phyloP scores from a whole-genome alignment of 2,888 invertebrate species.

The Drosophila nr. medialis region DNA sequence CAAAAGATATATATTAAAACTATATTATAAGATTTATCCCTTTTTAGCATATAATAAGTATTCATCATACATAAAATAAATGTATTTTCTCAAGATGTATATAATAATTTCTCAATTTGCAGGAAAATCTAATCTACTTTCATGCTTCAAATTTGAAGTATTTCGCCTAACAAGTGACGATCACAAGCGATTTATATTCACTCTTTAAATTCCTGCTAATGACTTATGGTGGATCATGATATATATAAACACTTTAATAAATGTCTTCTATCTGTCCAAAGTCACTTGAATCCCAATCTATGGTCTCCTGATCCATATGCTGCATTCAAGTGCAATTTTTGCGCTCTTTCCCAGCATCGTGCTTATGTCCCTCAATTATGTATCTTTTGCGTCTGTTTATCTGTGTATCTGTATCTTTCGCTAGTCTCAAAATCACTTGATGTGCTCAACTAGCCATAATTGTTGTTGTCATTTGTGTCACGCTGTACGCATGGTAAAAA shows the following conservation, averaged over 20 bases:
- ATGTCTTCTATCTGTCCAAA: background rate
- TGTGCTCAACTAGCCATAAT: constrained; percentile 29
- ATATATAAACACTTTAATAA: background rate
- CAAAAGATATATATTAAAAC: background rate
- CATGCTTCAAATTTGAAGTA: background rate
- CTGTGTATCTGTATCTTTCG: background rate
- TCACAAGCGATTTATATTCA: background rate
- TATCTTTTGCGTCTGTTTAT: constrained; percentile 1
- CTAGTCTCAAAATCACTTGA: constrained; percentile 15
- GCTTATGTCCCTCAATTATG: constrained; percentile 2
- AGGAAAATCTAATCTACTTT: background rate
- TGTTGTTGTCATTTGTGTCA: constrained; percentile 50
- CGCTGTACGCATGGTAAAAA: constrained; percentile 68
- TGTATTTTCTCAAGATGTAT: no score
- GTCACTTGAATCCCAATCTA: background rate
- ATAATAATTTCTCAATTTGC: background rate
- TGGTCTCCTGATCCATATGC: background rate
- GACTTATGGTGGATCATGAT: background rate
- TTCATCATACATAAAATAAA: no score
- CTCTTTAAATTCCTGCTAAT: background rate
- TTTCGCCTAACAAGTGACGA: background rate
- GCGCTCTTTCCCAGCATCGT: background rate
- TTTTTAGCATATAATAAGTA: no score
- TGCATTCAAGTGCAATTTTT: background rate
- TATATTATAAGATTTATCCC: no score